Base-by-base conservation (phyloP, 1,140 invertebrate species). In the Drosophila parvula region DNA sequence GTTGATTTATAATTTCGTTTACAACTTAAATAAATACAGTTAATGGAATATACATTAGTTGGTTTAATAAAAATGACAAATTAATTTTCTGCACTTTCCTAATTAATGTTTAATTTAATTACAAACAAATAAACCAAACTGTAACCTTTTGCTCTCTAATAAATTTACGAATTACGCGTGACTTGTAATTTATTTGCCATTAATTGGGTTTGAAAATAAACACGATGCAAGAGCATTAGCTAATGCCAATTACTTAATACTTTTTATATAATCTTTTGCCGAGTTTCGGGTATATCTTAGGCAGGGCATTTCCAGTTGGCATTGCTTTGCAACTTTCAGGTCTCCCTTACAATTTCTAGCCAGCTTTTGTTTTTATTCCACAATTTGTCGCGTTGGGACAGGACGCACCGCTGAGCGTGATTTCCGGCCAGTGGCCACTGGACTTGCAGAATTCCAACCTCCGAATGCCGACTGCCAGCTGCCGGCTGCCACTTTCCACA, bases 371-470 rank as follows among this genome's bases (percentile, higher is more conserved):
- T 78, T 64, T 50, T 81, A 22, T 22, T 60, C 11, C 65, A 81
- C 68, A 81, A 68, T 82, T 86, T 73, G 65, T 50, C 76, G 79
- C 67, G 59, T 43, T 75, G 58, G 64, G 47, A 65, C 47, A 44
- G 59, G 71, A 75, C 51, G 78, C 48, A 69, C 59, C 63, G 59
- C 45, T 69, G 70, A 83, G 83, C 83, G 84, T 83, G 76, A 88
- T 88, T 88, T 88, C 84, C 83, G 83, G 71, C 71, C 83, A 78
- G 68, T 59, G 61, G 53, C 51, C 71, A 60, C 40, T 53, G 51
- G 73, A 59, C 79, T 74, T 58, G 30, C 34, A 36, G 43, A 36
- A 38, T 53, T 12, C 51, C 51, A 5, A 38, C 32, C 51, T 34
- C 51, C 18, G 32, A 36, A 36, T 36, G 16, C 32, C 50, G 50